Percentiles rank a stretch among this genome's conserved stretches.
Evolutionary conservation across 2,797 vertebrate genomes (phyloP).

Genomic region (Catharus ustulatus): DNA sequence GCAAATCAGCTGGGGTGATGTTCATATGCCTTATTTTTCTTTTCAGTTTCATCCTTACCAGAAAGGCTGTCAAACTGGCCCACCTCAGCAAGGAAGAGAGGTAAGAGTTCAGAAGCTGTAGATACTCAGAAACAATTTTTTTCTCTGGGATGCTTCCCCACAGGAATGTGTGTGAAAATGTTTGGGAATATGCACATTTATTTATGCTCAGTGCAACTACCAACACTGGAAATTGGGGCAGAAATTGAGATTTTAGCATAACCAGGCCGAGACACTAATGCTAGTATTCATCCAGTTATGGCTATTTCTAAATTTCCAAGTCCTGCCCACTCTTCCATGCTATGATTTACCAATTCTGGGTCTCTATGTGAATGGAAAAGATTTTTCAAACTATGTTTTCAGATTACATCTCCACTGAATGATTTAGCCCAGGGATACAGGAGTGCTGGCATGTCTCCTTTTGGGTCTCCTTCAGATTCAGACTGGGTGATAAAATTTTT

Average conservation of each 20-base stretch:
- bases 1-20: background rate
- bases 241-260: background rate
- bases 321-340: background rate
- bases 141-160: background rate
- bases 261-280: background rate
- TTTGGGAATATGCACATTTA: background rate
- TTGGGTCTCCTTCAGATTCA: background rate
- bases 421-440: background rate
- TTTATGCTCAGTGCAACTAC: background rate
- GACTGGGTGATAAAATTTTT: background rate
- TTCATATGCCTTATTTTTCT: slow-evolving; percentile 5
- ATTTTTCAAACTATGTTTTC: background rate
- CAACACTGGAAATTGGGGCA: background rate
- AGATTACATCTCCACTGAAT: background rate
- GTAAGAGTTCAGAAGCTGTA: slow-evolving; percentile 62
- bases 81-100: slow-evolving; percentile 77
- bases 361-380: background rate
- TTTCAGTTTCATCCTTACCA: slow-evolving; percentile 79
- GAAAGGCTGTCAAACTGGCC: slow-evolving; percentile 76
- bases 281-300: background rate
- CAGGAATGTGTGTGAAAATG: background rate
- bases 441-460: accelerated
- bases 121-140: background rate
- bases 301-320: background rate
- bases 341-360: background rate